A percentile compares a stretch with the other conserved stretches of the same genome.
Evolutionary conservation across 2,888 invertebrate genomes (phyloP).

Genomic region (Folsomia candida): DNA sequence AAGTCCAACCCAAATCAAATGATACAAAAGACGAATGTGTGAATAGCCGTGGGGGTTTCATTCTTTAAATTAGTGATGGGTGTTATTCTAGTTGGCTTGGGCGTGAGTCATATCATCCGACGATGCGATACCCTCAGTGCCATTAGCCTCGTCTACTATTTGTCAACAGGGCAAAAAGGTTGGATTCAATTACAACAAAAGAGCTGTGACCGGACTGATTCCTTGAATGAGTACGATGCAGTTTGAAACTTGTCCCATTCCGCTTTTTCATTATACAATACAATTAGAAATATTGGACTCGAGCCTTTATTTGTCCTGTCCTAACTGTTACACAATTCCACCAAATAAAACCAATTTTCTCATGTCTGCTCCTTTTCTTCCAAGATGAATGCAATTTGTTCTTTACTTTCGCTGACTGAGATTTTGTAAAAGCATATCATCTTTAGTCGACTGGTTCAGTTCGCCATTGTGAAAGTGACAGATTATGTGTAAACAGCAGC

Average conservation of each 20-base stretch:
- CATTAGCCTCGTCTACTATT: background rate
- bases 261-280: background rate
- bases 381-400: background rate
- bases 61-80: background rate
- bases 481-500: background rate
- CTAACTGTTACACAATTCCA: background rate
- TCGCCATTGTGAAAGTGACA: background rate
- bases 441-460: background rate
- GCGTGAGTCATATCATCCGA: slow-evolving; percentile 3
- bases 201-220: background rate
- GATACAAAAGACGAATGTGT: background rate
- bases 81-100: background rate
- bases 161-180: background rate
- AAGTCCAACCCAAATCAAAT: background rate
- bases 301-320: background rate
- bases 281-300: background rate
- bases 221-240: background rate
- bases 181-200: background rate
- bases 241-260: background rate
- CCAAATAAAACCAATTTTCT: background rate
- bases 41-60: background rate
- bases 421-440: background rate
- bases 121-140: background rate
- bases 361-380: background rate
- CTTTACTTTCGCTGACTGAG: background rate